Conservation (phyloP, 1,140 invertebrate genomes). For the Philaenus spumarius region DNA sequence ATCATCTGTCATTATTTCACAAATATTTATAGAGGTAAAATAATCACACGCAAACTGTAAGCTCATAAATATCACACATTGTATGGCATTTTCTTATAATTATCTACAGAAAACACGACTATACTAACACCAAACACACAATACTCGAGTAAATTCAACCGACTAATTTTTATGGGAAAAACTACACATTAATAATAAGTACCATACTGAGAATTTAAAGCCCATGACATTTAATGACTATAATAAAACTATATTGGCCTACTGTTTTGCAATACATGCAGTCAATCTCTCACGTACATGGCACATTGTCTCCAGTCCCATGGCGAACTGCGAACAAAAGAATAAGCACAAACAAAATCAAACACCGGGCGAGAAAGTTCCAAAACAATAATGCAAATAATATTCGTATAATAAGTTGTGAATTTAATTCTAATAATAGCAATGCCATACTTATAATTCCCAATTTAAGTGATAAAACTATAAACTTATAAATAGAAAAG, state of each 20-base stretch:
- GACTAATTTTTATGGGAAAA: no score
- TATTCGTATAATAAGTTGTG: neutral
- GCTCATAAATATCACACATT: no score
- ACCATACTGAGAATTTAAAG: no score
- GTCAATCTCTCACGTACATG: constrained; percentile 52
- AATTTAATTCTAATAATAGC: neutral
- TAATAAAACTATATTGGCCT: neutral
- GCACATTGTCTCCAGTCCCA: constrained; percentile 61
- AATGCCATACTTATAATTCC: neutral
- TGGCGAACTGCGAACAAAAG: constrained; percentile 62
- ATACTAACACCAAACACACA: constrained; percentile 22
- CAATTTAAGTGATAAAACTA: constrained; percentile 1
- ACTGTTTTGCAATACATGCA: constrained; percentile 1
- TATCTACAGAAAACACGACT: neutral
- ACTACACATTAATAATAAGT: no score
- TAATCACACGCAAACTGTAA: no score
- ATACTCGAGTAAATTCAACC: no score
- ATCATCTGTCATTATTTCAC: no score
- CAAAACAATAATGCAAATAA: constrained; percentile 7
- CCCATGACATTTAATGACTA: no score
- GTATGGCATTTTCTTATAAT: no score
- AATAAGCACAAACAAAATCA: constrained; percentile 18
- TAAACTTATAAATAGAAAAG: neutral
- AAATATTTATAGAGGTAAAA: no score
- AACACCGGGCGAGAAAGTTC: constrained; percentile 6